Evolutionary conservation across 2,797 vertebrate species (phyloP).

Genomic region (Enteromius treurensis): DNA sequence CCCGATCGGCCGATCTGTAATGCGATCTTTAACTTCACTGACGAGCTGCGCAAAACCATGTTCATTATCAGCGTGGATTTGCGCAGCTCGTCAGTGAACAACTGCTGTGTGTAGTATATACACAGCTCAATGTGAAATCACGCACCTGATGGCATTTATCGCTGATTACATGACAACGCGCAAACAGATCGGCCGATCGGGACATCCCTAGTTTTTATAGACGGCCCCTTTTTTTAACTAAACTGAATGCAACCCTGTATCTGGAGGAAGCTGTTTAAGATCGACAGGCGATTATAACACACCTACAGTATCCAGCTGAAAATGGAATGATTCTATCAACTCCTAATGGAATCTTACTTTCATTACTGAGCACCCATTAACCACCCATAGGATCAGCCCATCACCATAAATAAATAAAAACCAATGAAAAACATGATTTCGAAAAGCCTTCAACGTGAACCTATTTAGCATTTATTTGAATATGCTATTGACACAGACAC

Average conservation of each 20-base stretch:
- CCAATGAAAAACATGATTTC: constrained; percentile 51
- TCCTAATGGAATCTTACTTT: constrained; percentile 52
- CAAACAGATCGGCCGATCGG: too few relatives aligned
- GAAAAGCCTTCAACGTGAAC: constrained; percentile 30
- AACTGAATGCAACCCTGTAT: neutral
- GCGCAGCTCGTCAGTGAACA: too few relatives aligned
- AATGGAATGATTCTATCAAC: neutral
- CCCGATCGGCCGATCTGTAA: too few relatives aligned
- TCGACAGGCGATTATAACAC: constrained; percentile 12
- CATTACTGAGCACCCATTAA: constrained; percentile 37
- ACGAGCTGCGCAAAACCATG: too few relatives aligned
- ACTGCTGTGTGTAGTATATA: too few relatives aligned
- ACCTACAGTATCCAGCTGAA: constrained; percentile 11
- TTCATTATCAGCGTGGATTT: too few relatives aligned
- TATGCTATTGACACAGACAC: constrained; percentile 31
- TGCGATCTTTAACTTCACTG: too few relatives aligned
- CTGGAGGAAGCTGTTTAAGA: neutral
- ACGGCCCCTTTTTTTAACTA: neutral
- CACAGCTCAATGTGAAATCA: too few relatives aligned
- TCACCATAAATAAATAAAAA: constrained; percentile 52
- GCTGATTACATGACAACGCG: too few relatives aligned
- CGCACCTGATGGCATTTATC: too few relatives aligned
- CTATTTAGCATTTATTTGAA: constrained; percentile 40
- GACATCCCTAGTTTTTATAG: neutral
- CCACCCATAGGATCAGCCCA: constrained; percentile 31